Conservation (phyloP, 2,797 vertebrate genomes). For the Chaetophractus vellerosus region DNA sequence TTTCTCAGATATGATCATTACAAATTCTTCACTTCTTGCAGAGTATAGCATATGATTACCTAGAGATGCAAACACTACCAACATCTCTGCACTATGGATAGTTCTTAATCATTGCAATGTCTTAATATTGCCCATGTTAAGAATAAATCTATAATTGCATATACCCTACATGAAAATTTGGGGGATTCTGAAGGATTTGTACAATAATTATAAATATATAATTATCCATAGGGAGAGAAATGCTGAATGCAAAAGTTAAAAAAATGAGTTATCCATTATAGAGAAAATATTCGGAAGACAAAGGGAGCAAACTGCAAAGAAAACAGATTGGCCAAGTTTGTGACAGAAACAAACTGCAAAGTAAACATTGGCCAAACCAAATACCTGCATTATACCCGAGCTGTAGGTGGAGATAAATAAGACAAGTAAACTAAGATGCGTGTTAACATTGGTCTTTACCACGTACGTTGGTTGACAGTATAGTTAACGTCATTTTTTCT, state of each 20-base stretch:
- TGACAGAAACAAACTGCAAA: background rate
- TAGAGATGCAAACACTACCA: background rate
- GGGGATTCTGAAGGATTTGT: background rate
- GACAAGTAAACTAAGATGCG: fast-evolving
- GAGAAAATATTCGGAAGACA: background rate
- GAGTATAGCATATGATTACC: too few species aligned
- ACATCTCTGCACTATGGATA: background rate
- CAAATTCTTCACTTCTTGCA: background rate
- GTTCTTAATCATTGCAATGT: background rate
- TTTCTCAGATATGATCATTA: background rate
- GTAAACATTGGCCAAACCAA: background rate
- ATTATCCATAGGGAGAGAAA: background rate
- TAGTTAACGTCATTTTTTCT: background rate
- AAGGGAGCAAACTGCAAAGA: background rate
- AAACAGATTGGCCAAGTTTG: background rate
- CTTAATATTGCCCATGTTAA: background rate
- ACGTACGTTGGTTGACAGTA: background rate
- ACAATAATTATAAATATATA: background rate
- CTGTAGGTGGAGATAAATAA: background rate
- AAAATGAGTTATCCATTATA: background rate
- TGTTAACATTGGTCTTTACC: background rate
- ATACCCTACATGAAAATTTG: background rate
- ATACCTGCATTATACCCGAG: fast-evolving
- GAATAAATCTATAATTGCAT: background rate
- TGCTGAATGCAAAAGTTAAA: background rate